Evolutionary conservation across 2,113 vertebrate genomes (phyloP).

Genomic region (Lonchura striata): DNA sequence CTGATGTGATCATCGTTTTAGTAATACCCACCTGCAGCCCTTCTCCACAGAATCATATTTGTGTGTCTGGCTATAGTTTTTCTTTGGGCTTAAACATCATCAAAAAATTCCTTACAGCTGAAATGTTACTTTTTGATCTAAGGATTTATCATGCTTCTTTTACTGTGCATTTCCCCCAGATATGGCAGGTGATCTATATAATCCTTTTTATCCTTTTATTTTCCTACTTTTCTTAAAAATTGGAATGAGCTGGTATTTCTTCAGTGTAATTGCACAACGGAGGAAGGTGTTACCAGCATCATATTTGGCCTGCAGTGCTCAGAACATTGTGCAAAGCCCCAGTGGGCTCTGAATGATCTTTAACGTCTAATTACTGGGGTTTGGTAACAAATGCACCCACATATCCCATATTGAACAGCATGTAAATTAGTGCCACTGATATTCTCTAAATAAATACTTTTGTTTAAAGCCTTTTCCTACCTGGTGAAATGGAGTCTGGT

Average conservation of each 20-base stretch:
- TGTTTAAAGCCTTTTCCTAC: not conserved
- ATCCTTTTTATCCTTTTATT: not conserved
- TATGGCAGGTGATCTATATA: not conserved
- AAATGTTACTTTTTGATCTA: not conserved
- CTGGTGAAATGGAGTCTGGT: not conserved
- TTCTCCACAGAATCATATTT: not conserved
- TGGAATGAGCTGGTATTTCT: not conserved
- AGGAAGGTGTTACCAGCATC: not conserved
- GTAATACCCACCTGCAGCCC: not conserved
- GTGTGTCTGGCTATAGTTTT: not conserved
- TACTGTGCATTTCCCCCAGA: not conserved
- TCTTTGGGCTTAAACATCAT: not conserved
- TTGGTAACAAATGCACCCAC: slow-evolving; percentile 17
- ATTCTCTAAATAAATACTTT: not conserved
- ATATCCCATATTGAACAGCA: not conserved
- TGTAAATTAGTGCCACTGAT: not conserved
- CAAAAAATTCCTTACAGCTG: not conserved
- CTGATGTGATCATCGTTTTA: not conserved
- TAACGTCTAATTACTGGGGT: not conserved
- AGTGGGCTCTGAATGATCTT: not conserved
- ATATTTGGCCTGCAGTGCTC: not conserved
- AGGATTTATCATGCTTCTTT: not conserved
- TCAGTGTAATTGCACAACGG: not conserved
- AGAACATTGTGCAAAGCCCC: slow-evolving; percentile 21
- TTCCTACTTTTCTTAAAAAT: not conserved